Evolutionary conservation across 2,113 vertebrate species (phyloP).

Genomic region (Ceyx cyanopectus): DNA sequence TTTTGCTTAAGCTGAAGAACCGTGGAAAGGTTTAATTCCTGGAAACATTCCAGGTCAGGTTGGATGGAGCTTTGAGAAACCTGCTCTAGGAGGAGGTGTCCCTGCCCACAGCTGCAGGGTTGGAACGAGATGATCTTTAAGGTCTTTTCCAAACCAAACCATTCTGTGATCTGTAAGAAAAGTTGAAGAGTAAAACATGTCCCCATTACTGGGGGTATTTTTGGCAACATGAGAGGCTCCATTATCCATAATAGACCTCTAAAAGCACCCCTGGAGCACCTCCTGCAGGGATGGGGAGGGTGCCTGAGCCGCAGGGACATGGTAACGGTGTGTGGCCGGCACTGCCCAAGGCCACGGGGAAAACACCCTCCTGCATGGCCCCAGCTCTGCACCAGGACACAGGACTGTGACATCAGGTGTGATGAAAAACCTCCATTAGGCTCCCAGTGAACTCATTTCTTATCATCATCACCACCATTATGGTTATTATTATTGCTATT

Average conservation of each 20-base stretch:
- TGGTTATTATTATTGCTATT: not conserved
- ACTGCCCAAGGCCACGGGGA: rapidly evolving
- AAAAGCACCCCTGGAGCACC: not conserved
- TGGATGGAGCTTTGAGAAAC: not conserved
- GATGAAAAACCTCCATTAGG: not conserved
- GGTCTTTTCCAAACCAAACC: not conserved
- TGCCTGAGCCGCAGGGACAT: not conserved
- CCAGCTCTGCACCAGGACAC: rapidly evolving
- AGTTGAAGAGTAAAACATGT: rapidly evolving
- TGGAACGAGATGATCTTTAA: not conserved
- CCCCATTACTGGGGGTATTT: rapidly evolving
- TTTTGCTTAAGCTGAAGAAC: not conserved
- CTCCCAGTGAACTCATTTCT: not conserved
- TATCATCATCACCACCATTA: not conserved
- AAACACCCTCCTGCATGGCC: not conserved
- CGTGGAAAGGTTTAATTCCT: not conserved
- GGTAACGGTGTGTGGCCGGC: rapidly evolving
- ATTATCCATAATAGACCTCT: rapidly evolving
- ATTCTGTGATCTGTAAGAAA: not conserved
- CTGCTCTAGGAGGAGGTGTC: not conserved
- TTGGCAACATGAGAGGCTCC: not conserved
- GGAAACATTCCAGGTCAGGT: not conserved
- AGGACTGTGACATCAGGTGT: rapidly evolving
- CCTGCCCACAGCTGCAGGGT: not conserved
- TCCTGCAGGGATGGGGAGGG: rapidly evolving